Base-by-base conservation (phyloP, 1,140 invertebrate genomes). In the Prorops nasuta region DNA sequence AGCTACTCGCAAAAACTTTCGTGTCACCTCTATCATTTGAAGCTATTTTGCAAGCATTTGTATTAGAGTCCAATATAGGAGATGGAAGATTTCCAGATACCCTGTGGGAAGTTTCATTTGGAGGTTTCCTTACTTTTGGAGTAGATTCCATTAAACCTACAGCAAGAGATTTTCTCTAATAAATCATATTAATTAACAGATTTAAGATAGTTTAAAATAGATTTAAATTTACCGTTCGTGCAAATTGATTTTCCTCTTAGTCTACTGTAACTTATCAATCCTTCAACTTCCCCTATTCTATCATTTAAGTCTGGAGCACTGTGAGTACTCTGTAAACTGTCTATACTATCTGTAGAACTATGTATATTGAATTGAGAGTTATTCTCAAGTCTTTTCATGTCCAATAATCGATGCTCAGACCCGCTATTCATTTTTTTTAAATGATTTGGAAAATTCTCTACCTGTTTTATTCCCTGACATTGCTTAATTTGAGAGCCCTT, bases 301-400 rank as follows among this genome's bases (percentile, higher is more conserved):
- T 70, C 66, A n/a, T 67, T 63, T 19, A 68, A 41, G 22, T 69
- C 76, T 2, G 74, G 74, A 3, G 71, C 74, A 41, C 74, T 75
- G 31, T 72, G 72, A 8, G 69, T 66, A 35, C 72, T 76, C 10
- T 69, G 68, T 0, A 66, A 74, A 38, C 76, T 78, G 17, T 72
- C 72, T 20, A 77, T 76, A 38, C 74, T 77, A 28, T 77, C 76
- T 6, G 71, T 76, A 8, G 76, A 78, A 6, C 71, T 68, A 54
- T 21, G 58, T 63, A 32, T 51, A 44, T 6, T 44, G 54, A 3
- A 49, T 44, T 28, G 56, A 55, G 17, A 61, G 18, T 19, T 17
- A 60, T 21, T 45, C 65, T 19, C 46, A 49, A 1, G 54, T 41
- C 4, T 50, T 58, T 20, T 64, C 0, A 54, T 31, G 17, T 64